Conservation (phyloP, 2,888 invertebrate genomes). For the Brenthis hecate region DNA sequence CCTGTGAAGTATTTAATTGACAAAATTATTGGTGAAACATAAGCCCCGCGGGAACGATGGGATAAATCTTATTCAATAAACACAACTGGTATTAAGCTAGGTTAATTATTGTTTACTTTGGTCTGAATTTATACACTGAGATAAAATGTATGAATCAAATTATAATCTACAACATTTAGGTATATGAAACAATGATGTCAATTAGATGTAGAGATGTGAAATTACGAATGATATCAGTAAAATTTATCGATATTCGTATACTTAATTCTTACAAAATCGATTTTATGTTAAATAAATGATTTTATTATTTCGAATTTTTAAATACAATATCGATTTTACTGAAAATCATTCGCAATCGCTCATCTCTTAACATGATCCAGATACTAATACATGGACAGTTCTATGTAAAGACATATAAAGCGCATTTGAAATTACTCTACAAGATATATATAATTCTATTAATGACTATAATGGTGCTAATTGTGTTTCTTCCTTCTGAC, state of each 20-base stretch:
- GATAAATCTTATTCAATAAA: slow-evolving; percentile 18
- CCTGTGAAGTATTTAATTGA: slow-evolving; percentile 79
- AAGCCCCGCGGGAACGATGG: slow-evolving; percentile 53
- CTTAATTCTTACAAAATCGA: too few species aligned
- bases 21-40: slow-evolving; percentile 72
- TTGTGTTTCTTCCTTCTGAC: slow-evolving; percentile 20
- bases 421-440: slow-evolving; percentile 49
- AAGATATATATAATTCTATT: slow-evolving; percentile 41
- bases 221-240: background rate
- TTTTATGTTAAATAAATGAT: too few species aligned
- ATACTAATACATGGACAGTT: slow-evolving; percentile 23
- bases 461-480: slow-evolving; percentile 38
- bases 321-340: background rate
- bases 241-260: background rate
- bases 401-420: slow-evolving; percentile 61
- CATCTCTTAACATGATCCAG: slow-evolving; percentile 12
- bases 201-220: background rate
- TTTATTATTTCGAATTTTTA: background rate
- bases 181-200: background rate
- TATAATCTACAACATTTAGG: background rate
- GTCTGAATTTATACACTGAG: slow-evolving; percentile 34
- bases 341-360: background rate
- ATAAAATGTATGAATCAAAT: slow-evolving; percentile 11
- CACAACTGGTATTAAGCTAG: slow-evolving; percentile 16
- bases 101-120: slow-evolving; percentile 34